These are phyloP conservation scores for Hapalemur alaotrensis DNA, from an alignment of 2,797 vertebrate species.

Conservation along the genomic window DNA sequence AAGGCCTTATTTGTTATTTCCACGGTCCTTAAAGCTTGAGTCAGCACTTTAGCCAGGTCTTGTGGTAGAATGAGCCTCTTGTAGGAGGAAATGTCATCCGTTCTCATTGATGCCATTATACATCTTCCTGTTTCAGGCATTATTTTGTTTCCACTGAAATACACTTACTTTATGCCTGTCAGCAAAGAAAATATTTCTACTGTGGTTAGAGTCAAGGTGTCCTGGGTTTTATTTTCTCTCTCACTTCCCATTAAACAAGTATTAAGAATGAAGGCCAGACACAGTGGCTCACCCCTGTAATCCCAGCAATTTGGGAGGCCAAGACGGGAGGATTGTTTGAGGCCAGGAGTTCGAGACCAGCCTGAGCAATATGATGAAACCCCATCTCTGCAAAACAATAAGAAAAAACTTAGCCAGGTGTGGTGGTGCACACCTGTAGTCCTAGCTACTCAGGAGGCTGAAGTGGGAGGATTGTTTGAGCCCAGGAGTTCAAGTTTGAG, in stretches of 20 bases:
- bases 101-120: accelerated
- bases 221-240: not conserved
- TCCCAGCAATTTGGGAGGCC: not conserved
- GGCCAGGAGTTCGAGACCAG: not conserved
- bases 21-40: not conserved
- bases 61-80: not conserved
- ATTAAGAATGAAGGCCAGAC: not conserved
- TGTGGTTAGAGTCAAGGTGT: not conserved
- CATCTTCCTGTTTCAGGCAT: not conserved
- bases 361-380: not conserved
- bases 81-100: not conserved
- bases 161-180: not conserved
- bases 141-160: not conserved
- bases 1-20: not conserved
- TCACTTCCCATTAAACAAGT: not conserved
- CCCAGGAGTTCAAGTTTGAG: not conserved
- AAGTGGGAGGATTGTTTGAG: not conserved
- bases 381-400: not conserved
- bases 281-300: not conserved
- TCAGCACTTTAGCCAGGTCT: not conserved
- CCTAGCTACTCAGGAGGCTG: not conserved
- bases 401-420: not conserved
- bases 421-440: not conserved
- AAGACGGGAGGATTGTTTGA: not conserved
- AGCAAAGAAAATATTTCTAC: not conserved